phyloP scores from a whole-genome alignment of 2,888 invertebrate species.

The Lottia scabra region DNA sequence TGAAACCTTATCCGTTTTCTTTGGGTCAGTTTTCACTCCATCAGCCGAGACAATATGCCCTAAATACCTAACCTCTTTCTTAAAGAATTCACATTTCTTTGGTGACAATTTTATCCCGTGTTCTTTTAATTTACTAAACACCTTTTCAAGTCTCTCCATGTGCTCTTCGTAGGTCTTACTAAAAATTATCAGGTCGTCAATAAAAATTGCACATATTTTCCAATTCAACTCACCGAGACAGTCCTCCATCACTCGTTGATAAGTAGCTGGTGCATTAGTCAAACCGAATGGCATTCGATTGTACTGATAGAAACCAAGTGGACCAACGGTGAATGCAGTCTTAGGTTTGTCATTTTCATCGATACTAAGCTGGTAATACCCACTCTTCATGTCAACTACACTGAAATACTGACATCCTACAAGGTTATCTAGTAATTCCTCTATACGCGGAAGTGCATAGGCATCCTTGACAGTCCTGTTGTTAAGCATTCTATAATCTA shows the following conservation, averaged over 20 bases:
- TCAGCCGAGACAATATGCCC: not conserved
- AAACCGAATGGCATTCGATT: not conserved
- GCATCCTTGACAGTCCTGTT: too few species aligned
- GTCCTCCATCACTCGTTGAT: not conserved
- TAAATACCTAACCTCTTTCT: conserved; percentile 9
- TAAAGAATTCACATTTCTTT: conserved; percentile 6
- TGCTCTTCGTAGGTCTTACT: conserved; percentile 1
- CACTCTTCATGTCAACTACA: too few species aligned
- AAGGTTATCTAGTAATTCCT: too few species aligned
- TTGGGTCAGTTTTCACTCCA: not conserved
- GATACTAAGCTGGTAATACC: too few species aligned
- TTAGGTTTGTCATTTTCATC: not conserved
- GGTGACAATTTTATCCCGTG: conserved; percentile 2
- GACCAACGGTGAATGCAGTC: not conserved
- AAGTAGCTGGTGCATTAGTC: not conserved
- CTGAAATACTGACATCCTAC: too few species aligned
- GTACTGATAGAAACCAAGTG: not conserved
- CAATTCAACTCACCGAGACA: not conserved
- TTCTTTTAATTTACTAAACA: conserved; percentile 4
- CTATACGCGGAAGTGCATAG: too few species aligned
- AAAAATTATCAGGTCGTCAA: conserved; percentile 18
- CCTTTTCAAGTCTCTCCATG: not conserved
- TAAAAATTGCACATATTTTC: conserved; percentile 8
- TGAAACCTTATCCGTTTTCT: not conserved
- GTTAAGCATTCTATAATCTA: too few species aligned